Evolutionary conservation across 1,140 invertebrate genomes (phyloP), one percentile per base, ranked within the genome.

Genomic region (Conopomorpha cramerella): DNA sequence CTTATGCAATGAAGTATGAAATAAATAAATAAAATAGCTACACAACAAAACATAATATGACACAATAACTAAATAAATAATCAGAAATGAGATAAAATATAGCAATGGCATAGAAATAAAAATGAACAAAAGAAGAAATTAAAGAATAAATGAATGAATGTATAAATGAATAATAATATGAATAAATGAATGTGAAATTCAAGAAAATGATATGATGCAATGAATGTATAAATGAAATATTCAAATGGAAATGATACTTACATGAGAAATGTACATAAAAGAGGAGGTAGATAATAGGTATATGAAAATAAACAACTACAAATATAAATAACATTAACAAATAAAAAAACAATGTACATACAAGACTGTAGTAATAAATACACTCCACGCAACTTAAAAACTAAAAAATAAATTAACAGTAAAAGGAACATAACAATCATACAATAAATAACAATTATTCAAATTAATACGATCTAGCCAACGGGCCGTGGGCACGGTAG

Each of bases 271-370:
- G 10, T 23, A 23, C 4, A 23, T 23, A 23, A 10, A 10, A 4
- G 10, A 23, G 4, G 19, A 6, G 19, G 4, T 23, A 23, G 10
- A 23, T 23, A 23, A 30, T 11, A 7, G 4, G 4, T 11, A 30
- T 4, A 30, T 14, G 11, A 3, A 30, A 11, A 11, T 7, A 30
- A 30, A 30, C 10, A 7, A 6, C 10, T 30, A 4, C 11, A 30
- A 30, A 11, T 14, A 7, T 4, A 30, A 23, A 23, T 23, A 49
- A 47, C 7, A 27, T 17, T 26, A 33, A n/a, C n/a, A 30, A 41
- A 40, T 25, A 6, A 40, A 43, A 39, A 30, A 43, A 38, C 35
- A 33, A 45, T 18, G 26, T 16, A 43, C 7, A 34, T 19, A 18
- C 27, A 30, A 30, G 29, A 36, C 28, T 23, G n/a, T n/a, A 7